Evolutionary conservation across 2,113 vertebrate genomes (phyloP).

Genomic region (Chroicocephalus ridibundus): DNA sequence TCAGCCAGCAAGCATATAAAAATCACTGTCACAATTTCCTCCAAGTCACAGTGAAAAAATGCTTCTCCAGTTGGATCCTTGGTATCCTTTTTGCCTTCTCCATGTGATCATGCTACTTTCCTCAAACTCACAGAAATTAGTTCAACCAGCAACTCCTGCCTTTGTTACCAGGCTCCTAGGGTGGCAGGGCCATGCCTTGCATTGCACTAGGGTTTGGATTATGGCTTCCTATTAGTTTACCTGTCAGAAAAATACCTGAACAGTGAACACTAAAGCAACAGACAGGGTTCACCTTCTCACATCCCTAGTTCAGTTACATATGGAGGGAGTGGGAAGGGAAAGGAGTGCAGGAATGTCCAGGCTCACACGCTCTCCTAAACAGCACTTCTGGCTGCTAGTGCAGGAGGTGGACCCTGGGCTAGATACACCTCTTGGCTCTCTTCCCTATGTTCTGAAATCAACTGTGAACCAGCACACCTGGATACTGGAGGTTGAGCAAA

Average conservation of each 20-base stretch:
- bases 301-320: fast-evolving
- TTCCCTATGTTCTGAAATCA: neutral
- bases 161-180: neutral
- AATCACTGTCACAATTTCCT: neutral
- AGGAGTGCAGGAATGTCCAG: neutral
- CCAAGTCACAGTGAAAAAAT: neutral
- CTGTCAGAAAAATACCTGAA: neutral
- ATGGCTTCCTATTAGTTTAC: neutral
- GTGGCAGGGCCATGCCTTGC: neutral
- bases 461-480: fast-evolving
- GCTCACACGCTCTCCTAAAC: neutral
- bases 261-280: neutral
- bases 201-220: neutral
- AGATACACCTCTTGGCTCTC: fast-evolving
- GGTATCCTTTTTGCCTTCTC: neutral
- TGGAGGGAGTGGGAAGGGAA: neutral
- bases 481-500: neutral
- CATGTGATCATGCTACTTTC: neutral
- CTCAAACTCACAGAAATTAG: neutral
- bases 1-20: neutral
- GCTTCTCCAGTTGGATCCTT: neutral
- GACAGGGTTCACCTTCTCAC: neutral
- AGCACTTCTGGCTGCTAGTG: neutral
- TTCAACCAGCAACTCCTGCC: neutral
- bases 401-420: neutral